Evolutionary conservation across 2,888 invertebrate species (phyloP), one percentile per base, ranked within the genome.

Genomic region (Drosophila conformis): DNA sequence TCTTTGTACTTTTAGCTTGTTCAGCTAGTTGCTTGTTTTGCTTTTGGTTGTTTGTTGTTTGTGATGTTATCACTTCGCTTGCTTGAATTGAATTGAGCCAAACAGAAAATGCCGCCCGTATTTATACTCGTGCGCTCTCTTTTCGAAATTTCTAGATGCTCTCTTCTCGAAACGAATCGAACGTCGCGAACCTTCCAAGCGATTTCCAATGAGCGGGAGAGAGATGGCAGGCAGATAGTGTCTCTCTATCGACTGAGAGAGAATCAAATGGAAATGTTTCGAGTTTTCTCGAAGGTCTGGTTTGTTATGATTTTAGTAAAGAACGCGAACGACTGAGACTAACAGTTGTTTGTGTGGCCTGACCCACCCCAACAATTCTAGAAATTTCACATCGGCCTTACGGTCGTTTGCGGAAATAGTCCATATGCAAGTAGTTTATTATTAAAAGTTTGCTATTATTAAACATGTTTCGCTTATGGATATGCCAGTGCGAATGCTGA

Each of bases 51-150:
- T 42, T 53, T 58, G 38, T 33, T 25, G 49, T 58, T 68, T 51
- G 63, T 70, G 75, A 75, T 71, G 76, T 72, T 70, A 52, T 80
- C 73, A 72, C 70, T 73, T 88, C 48, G 79, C 69, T 84, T 89
- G 73, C 27, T 89, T 76, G 69, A 76, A 52, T 80, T 83, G 48
- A 81, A 82, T 51, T 85, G 86, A 40, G 46, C n/a, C 65, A 18
- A 69, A 63, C 71, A 73, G 77, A 48, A 63, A 77, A n/a, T 51
- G 42, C 10, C 61, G 36, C 46, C 62, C 51, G 57, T 84, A 87
- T 86, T 86, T 86, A 86, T 86, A 86, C 85, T 36, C 48, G 1
- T 3, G 46, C 48, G 64, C 75, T 58, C 79, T 75, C 48, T 61
- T 66, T 63, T 25, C 62, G 86, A 85, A 83, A 52, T 48, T 80